Percentiles rank a stretch among this genome's conserved stretches.
Conservation (phyloP, 1,140 invertebrate species). For the Sipha flava region DNA sequence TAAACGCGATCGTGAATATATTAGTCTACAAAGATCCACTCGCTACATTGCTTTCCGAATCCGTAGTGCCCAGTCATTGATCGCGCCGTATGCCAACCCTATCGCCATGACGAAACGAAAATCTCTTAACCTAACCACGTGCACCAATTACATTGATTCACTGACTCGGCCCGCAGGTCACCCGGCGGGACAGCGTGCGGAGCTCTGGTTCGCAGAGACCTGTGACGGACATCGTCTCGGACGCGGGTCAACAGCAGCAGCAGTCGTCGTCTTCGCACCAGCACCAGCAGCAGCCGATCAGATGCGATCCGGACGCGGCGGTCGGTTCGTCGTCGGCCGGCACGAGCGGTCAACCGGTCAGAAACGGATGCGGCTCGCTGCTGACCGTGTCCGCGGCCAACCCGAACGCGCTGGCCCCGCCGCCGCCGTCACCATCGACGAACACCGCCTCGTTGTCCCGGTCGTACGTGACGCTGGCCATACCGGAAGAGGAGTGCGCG, state of each 20-base stretch:
- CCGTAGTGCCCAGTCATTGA: no score
- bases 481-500: background rate
- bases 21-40: no score
- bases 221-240: background rate
- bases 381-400: background rate
- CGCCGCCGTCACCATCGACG: background rate
- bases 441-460: background rate
- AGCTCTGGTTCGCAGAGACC: background rate
- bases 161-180: background rate
- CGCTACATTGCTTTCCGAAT: no score
- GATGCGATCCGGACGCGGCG: background rate
- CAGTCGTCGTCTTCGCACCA: background rate
- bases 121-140: no score
- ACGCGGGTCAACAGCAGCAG: background rate
- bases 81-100: no score
- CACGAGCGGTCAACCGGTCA: background rate
- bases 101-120: background rate
- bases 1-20: no score
- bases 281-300: background rate
- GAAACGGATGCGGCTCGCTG: background rate
- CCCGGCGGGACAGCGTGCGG: background rate
- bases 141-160: background rate
- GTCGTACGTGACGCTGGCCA: conserved; percentile 18
- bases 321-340: background rate
- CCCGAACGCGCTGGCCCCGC: background rate